phyloP scores from a whole-genome alignment of 2,888 invertebrate species.

The Metalampra italica region DNA sequence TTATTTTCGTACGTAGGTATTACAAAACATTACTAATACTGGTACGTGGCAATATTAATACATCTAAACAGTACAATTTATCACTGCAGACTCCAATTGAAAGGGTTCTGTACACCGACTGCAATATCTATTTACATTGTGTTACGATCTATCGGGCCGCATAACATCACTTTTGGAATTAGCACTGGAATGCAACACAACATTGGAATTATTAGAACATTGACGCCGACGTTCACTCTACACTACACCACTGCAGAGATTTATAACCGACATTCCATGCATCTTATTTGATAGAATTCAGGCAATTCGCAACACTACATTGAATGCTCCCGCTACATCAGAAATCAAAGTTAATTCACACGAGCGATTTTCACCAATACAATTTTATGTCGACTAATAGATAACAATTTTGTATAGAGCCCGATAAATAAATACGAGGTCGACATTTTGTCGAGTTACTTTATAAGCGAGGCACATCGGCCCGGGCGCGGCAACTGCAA shows the following conservation, averaged over 20 bases:
- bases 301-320: constrained; percentile 7
- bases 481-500: constrained; percentile 55
- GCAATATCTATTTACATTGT: neutral
- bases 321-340: neutral
- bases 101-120: neutral
- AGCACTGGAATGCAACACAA: constrained; percentile 34
- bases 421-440: constrained; percentile 54
- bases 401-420: constrained; percentile 42
- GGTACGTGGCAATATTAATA: no score
- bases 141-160: neutral
- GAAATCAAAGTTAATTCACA: constrained; percentile 14
- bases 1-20: no score
- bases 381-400: constrained; percentile 37
- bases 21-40: no score
- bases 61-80: no score
- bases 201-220: constrained; percentile 48
- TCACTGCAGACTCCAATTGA: no score
- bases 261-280: constrained; percentile 49
- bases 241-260: constrained; percentile 30
- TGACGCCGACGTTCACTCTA: constrained; percentile 36
- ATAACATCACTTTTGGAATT: constrained; percentile 35
- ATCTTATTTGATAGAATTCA: constrained; percentile 35
- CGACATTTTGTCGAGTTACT: constrained; percentile 60
- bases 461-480: constrained; percentile 67
- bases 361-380: constrained; percentile 18